Conservation (phyloP, 2,797 vertebrate species). For the Muscicapa comitata region DNA sequence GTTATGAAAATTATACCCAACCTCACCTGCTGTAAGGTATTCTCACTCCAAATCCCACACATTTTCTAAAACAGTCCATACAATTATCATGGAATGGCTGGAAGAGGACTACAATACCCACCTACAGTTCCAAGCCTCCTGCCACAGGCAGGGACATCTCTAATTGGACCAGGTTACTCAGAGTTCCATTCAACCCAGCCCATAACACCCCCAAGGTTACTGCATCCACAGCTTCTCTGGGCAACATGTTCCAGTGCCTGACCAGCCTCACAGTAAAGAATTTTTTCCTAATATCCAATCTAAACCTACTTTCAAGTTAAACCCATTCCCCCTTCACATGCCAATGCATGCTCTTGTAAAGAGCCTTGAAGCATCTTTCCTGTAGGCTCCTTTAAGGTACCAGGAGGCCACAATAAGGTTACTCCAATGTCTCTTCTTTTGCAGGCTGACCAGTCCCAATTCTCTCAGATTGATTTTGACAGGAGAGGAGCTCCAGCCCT, state of each 20-base stretch:
- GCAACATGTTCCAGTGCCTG: background rate
- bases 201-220: accelerated
- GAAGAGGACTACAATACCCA: background rate
- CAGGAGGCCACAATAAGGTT: background rate
- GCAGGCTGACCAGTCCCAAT: background rate
- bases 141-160: background rate
- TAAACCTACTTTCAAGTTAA: background rate
- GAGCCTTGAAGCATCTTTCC: background rate
- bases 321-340: background rate
- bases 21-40: background rate
- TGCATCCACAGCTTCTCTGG: background rate
- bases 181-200: background rate
- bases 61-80: accelerated
- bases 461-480: background rate
- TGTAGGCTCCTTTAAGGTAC: background rate
- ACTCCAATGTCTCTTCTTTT: background rate
- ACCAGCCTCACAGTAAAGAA: background rate
- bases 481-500: background rate
- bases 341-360: background rate
- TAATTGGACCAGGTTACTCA: background rate
- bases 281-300: background rate
- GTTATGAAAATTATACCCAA: accelerated
- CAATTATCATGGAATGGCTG: background rate
- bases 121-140: background rate
- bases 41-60: accelerated